These are phyloP conservation scores for Drosophila nigricruria DNA, from an alignment of 2,888 invertebrate genomes.

Conservation along the genomic window DNA sequence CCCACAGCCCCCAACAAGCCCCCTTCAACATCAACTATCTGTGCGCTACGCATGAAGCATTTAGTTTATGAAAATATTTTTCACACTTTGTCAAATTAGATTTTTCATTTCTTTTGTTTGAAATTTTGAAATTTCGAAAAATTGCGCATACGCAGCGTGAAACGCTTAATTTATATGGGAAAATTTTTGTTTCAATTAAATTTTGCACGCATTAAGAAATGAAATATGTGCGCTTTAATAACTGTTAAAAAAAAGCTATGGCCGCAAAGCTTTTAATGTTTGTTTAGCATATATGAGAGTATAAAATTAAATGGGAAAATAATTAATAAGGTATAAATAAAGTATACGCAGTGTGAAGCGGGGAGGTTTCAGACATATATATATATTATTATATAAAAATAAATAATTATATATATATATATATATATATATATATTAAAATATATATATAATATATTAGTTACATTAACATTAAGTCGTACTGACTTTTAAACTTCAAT, in stretches of 20 bases:
- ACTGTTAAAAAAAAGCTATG: neutral
- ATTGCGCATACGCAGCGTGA: slow-evolving; percentile 19
- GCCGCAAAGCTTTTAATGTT: neutral
- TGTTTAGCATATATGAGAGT: neutral
- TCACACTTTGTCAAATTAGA: slow-evolving; percentile 71
- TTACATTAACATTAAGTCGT: too few species aligned
- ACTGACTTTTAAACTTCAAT: too few species aligned
- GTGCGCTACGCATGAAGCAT: slow-evolving; percentile 41
- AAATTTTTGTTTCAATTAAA: slow-evolving; percentile 4
- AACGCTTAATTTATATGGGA: slow-evolving; percentile 13
- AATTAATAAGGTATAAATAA: neutral
- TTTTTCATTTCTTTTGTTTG: slow-evolving; percentile 37
- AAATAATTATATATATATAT: too few species aligned
- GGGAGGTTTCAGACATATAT: neutral
- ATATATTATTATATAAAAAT: too few species aligned
- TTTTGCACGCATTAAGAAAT: neutral
- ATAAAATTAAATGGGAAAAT: neutral
- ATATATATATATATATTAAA: too few species aligned
- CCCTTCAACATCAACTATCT: too few species aligned
- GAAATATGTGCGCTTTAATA: neutral
- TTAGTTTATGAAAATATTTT: slow-evolving; percentile 76
- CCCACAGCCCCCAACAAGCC: too few species aligned
- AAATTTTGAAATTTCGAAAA: neutral
- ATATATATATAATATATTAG: too few species aligned
- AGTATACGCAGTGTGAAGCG: neutral